Base-by-base conservation (phyloP, 2,113 vertebrate genomes). In the Psettodes erumei region DNA sequence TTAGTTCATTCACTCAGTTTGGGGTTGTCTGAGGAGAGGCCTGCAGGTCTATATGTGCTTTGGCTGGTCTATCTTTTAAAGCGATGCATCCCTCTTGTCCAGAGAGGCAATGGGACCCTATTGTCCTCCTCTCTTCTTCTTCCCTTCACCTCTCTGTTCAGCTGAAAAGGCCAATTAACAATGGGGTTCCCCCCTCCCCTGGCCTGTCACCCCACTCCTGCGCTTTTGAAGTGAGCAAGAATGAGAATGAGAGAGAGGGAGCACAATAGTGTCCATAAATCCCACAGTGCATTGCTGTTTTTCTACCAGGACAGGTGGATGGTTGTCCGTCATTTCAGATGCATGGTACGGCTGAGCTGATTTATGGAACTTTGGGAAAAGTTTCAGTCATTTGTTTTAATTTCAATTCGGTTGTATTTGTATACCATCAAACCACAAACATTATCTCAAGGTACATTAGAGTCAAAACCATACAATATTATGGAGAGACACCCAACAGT, bases 111-210 rank as follows among this genome's bases (percentile, higher is more conserved):
- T 88, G 82, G 88, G 90, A 89, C 86, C 84, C 91, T 81, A 95
- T 96, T 96, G 95, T 95, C 91, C 92, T 81, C 91, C 66, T 38
- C 91, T 92, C 91, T 88, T 95, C 92, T 93, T 33, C 77, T 2
- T 93, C 91, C 94, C 91, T 93, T 94, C 93, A 93, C 94, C 92
- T 93, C 94, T 93, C 91, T 95, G 95, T 94, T 94, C 86, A 90
- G 91, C 88, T 96, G 92, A 96, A 96, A 96, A 93, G 93, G 92
- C 93, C 93, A 95, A 95, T 95, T 94, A 95, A 96, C 95, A 96
- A 96, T 95, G 93, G 93, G 88, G 87, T 90, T 90, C 89, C 93
- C 67, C 62, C 89, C 90, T 92, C 86, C 91, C 91, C 84, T 23
- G 75, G 89, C 89, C 91, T 90, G 92, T 87, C 90, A 91, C 68